These are phyloP conservation scores for Lepidostoma basale DNA, from an alignment of 1,140 invertebrate species.

Conservation along the genomic window DNA sequence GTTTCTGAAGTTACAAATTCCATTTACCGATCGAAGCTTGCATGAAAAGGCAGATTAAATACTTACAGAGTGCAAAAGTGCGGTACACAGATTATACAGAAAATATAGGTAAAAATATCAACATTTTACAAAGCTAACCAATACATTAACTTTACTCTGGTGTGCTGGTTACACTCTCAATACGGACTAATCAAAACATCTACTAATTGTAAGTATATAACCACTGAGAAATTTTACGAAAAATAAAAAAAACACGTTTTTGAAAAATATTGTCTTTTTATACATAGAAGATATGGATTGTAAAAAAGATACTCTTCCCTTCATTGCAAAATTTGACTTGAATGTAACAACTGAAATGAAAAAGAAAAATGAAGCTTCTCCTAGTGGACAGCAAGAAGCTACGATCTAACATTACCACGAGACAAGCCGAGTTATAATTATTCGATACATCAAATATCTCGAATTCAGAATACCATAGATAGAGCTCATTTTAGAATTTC, in stretches of 20 bases:
- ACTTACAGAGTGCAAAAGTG: slow-evolving; percentile 44
- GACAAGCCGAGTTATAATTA: too few relatives aligned
- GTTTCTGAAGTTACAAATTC: slow-evolving; percentile 49
- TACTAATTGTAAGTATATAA: too few relatives aligned
- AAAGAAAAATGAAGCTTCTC: slow-evolving; percentile 15
- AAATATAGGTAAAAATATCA: neutral
- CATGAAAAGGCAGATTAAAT: slow-evolving; percentile 52
- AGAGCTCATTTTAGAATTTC: too few relatives aligned
- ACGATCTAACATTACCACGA: slow-evolving; percentile 20
- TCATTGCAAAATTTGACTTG: too few relatives aligned
- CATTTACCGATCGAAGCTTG: slow-evolving; percentile 62
- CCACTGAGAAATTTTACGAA: too few relatives aligned
- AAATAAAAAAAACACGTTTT: too few relatives aligned
- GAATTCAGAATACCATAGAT: too few relatives aligned
- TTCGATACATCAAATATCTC: too few relatives aligned
- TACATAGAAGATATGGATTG: too few relatives aligned
- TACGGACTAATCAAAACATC: slow-evolving; percentile 60
- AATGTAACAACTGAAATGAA: too few relatives aligned
- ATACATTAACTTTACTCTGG: neutral
- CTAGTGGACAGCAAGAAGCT: neutral
- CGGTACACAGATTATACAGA: neutral
- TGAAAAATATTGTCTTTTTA: too few relatives aligned
- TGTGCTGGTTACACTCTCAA: slow-evolving; percentile 49
- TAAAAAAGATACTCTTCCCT: too few relatives aligned
- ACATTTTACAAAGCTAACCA: slow-evolving; percentile 4